These are phyloP conservation scores for Muntiacus reevesi DNA, from an alignment of 2,113 vertebrate species.

Conservation along the genomic window DNA sequence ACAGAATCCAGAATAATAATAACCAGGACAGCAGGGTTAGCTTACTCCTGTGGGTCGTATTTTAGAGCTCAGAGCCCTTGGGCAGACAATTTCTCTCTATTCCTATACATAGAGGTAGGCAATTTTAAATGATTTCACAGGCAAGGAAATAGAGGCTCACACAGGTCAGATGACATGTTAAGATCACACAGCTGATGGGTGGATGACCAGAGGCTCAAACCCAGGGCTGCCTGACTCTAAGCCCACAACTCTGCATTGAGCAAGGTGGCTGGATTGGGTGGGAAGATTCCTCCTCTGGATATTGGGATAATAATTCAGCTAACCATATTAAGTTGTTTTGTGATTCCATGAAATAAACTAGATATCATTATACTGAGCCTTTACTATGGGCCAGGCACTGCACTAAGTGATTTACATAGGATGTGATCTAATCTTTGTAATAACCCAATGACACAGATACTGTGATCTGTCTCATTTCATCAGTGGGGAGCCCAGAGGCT, in stretches of 20 bases:
- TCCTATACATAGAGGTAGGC: fast-evolving
- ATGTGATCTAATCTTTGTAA: background rate
- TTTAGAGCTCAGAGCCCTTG: background rate
- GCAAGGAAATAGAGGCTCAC: background rate
- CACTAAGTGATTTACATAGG: fast-evolving
- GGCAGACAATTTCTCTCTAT: too few relatives aligned
- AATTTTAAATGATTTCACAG: background rate
- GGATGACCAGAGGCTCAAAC: background rate
- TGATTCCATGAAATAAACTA: background rate
- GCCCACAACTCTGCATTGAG: fast-evolving
- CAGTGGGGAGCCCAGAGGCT: background rate
- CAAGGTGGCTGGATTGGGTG: too few relatives aligned
- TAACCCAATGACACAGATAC: background rate
- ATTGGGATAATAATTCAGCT: background rate
- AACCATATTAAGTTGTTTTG: background rate
- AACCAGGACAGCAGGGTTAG: background rate
- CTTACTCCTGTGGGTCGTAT: fast-evolving
- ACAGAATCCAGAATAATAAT: background rate
- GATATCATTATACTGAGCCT: background rate
- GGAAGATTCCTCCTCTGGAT: background rate
- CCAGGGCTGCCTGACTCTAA: background rate
- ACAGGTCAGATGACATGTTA: fast-evolving
- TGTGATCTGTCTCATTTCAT: background rate
- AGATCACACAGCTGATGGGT: background rate
- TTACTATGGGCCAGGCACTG: background rate